Conservation (phyloP, 2,113 vertebrate genomes). For the Anhinga rufa region DNA sequence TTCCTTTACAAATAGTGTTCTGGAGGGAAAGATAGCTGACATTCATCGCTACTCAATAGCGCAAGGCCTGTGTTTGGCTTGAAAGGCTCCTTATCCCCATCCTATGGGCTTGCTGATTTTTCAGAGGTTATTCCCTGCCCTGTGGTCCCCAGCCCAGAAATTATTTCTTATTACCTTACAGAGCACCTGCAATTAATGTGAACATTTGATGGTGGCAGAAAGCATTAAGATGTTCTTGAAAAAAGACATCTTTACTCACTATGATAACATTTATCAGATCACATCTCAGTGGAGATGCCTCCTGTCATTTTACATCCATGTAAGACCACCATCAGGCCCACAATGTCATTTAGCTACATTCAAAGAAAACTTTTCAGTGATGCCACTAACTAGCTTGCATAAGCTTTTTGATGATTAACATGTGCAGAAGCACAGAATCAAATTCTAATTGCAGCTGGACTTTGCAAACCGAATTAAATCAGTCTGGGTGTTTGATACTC, state of each 20-base stretch:
- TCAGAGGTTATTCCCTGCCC: background rate
- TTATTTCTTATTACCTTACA: background rate
- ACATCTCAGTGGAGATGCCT: background rate
- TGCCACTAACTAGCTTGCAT: background rate
- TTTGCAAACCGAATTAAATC: background rate
- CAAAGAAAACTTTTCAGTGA: background rate
- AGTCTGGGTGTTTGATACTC: background rate
- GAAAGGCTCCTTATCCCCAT: background rate
- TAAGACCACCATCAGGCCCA: background rate
- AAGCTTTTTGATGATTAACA: background rate
- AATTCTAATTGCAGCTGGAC: background rate
- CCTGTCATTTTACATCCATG: background rate
- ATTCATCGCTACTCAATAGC: background rate
- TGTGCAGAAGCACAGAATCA: background rate
- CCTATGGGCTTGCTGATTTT: background rate
- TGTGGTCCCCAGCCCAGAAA: background rate
- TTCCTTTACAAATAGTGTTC: background rate
- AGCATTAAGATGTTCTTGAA: background rate
- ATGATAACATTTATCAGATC: background rate
- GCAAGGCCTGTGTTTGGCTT: background rate
- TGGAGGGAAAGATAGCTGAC: background rate
- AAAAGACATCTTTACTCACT: background rate
- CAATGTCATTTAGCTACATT: background rate
- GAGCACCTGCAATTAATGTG: background rate
- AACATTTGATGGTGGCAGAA: background rate